Conservation (phyloP, 2,888 invertebrate species). For the Loripinus fragilis region DNA sequence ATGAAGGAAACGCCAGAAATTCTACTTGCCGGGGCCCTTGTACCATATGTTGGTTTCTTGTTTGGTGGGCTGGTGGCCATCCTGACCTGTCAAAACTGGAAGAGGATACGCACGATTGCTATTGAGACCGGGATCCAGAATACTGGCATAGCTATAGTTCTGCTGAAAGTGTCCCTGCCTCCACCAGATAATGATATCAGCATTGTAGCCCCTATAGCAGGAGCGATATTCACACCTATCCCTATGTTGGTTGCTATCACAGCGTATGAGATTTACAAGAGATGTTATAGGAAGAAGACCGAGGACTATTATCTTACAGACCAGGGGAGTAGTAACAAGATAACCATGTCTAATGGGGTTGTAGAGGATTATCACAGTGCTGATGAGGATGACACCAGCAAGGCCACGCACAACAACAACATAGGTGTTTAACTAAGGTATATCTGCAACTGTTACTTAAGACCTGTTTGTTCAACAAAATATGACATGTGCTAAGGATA, state of each 20-base stretch:
- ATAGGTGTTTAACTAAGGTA: not conserved
- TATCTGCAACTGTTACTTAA: no score
- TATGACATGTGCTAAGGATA: no score
- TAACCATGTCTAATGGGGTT: not conserved
- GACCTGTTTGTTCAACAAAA: no score
- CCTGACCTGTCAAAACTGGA: constrained; percentile 81
- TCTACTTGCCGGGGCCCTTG: constrained; percentile 82
- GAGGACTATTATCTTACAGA: constrained; percentile 48
- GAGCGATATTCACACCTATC: constrained; percentile 77
- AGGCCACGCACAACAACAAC: not conserved
- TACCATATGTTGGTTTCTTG: constrained; percentile 84
- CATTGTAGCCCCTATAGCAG: constrained; percentile 85
- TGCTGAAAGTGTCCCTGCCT: constrained; percentile 78
- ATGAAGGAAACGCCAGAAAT: constrained; percentile 75
- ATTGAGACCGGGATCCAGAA: constrained; percentile 95
- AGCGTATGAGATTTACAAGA: constrained; percentile 62
- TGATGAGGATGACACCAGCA: not conserved
- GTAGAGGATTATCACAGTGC: constrained; percentile 7
- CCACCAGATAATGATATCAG: constrained; percentile 86
- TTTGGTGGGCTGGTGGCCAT: constrained; percentile 82
- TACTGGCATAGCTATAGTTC: constrained; percentile 86
- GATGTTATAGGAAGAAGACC: constrained; percentile 55
- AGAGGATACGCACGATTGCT: constrained; percentile 88
- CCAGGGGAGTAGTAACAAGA: constrained; percentile 15
- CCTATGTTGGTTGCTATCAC: constrained; percentile 73